A percentile compares a stretch with the other conserved stretches of the same genome.
These are phyloP conservation scores for Equus quagga DNA, from an alignment of 2,113 vertebrate genomes.

Conservation along the genomic window DNA sequence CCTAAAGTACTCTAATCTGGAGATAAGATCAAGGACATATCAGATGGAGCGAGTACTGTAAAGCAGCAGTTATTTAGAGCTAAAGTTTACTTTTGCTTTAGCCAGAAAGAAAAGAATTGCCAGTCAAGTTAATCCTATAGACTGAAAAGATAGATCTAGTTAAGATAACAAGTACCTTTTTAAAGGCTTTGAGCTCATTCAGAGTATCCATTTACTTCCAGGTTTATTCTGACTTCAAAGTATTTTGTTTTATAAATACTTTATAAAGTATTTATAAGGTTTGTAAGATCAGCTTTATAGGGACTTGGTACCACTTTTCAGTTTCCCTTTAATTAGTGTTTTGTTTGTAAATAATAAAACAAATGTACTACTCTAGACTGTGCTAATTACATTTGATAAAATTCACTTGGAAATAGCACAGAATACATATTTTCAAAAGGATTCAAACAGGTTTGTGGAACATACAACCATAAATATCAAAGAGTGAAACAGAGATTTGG, in stretches of 20 bases:
- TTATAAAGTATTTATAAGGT: background rate
- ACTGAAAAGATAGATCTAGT: background rate
- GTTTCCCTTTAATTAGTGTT: slow-evolving; percentile 1
- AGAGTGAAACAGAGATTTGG: background rate
- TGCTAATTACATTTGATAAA: slow-evolving; percentile 41
- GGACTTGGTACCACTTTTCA: background rate
- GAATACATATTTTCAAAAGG: background rate
- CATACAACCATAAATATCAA: background rate
- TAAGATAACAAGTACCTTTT: slow-evolving; percentile 46
- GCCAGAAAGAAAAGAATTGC: slow-evolving; percentile 20
- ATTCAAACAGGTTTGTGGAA: background rate
- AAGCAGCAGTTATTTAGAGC: background rate
- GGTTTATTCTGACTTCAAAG: slow-evolving; percentile 2
- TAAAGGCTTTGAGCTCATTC: background rate
- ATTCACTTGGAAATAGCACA: background rate
- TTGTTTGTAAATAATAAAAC: slow-evolving; percentile 41
- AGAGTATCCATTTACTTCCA: slow-evolving; percentile 10
- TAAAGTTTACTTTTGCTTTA: slow-evolving; percentile 19
- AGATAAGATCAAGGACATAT: background rate
- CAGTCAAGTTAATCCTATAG: slow-evolving; percentile 20
- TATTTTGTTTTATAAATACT: slow-evolving; percentile 33
- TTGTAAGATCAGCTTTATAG: slow-evolving; percentile 19
- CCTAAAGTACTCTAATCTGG: background rate
- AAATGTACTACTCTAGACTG: background rate
- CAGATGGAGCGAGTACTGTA: background rate